phyloP scores from a whole-genome alignment of 2,113 vertebrate species.

The Octodon degus region DNA sequence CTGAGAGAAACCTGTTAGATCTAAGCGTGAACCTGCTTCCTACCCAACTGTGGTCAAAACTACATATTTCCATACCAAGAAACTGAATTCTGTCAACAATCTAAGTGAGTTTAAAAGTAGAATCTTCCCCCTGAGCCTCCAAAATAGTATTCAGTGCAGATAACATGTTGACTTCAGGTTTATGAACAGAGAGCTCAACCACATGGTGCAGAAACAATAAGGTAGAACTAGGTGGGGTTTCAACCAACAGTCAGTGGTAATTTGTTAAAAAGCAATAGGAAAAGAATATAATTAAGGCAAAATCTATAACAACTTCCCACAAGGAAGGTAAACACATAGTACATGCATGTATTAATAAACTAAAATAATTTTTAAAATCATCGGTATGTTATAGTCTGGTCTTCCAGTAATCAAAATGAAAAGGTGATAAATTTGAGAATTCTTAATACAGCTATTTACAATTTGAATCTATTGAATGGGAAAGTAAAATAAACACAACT shows the following conservation, averaged over 20 bases:
- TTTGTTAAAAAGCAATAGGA: constrained; percentile 52
- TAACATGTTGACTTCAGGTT: constrained; percentile 28
- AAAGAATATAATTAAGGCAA: constrained; percentile 27
- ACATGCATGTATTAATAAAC: neutral
- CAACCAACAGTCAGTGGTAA: constrained; percentile 33
- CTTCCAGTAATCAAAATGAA: constrained; percentile 40
- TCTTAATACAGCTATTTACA: constrained; percentile 52
- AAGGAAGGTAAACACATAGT: neutral
- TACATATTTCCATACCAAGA: neutral
- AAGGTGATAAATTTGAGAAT: constrained; percentile 48
- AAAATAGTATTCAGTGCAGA: neutral
- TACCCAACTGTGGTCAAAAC: neutral
- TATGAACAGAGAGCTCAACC: neutral
- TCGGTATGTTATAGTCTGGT: neutral
- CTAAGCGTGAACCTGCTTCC: neutral
- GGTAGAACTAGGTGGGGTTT: constrained; percentile 15
- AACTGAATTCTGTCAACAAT: constrained; percentile 54
- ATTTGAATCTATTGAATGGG: constrained; percentile 47
- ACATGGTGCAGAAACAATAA: neutral
- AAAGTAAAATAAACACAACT: constrained; percentile 64
- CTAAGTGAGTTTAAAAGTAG: neutral
- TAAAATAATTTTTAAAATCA: constrained; percentile 21
- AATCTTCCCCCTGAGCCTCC: neutral
- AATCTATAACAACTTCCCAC: neutral
- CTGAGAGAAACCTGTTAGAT: neutral